Percentiles rank a stretch among this genome's conserved stretches.
Conservation (phyloP, 2,113 vertebrate genomes). For the Amia ocellicauda region DNA sequence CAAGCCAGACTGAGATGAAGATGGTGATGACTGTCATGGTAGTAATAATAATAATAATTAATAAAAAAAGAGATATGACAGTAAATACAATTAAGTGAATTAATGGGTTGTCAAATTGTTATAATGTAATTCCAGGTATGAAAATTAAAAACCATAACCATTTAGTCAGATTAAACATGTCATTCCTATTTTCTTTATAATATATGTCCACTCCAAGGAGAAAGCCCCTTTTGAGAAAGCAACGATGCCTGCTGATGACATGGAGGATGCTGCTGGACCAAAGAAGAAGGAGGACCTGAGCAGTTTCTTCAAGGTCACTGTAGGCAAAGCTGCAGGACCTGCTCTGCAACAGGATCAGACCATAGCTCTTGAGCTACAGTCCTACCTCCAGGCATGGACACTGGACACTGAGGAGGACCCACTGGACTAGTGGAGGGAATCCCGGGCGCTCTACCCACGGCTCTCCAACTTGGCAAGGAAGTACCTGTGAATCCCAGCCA, state of each 20-base stretch:
- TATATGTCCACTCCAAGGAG: slow-evolving; percentile 4
- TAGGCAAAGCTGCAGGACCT: slow-evolving; percentile 3
- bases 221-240: slow-evolving; percentile 10
- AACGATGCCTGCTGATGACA: slow-evolving; percentile 9
- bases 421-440: slow-evolving; percentile 12
- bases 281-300: slow-evolving; percentile 11
- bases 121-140: slow-evolving; percentile 15
- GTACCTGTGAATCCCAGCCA: slow-evolving; percentile 21
- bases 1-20: not conserved
- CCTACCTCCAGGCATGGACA: slow-evolving; percentile 13
- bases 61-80: slow-evolving; percentile 1
- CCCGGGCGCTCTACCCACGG: slow-evolving; percentile 1
- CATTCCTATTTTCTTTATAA: slow-evolving; percentile 5
- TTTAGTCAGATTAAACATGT: slow-evolving; percentile 16
- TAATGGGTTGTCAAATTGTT: slow-evolving; percentile 10
- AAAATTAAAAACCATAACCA: slow-evolving; percentile 8
- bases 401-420: slow-evolving; percentile 16
- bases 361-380: slow-evolving; percentile 16
- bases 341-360: slow-evolving; percentile 12
- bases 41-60: slow-evolving; percentile 9
- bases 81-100: slow-evolving; percentile 9
- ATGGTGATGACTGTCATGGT: slow-evolving; percentile 8
- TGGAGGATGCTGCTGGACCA: slow-evolving; percentile 9
- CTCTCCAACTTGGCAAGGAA: slow-evolving; percentile 10
- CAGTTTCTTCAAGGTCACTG: slow-evolving; percentile 17